Evolutionary conservation across 2,888 invertebrate genomes (phyloP), one percentile per base, ranked within the genome.

Genomic region (Chaitophorus viminalis): DNA sequence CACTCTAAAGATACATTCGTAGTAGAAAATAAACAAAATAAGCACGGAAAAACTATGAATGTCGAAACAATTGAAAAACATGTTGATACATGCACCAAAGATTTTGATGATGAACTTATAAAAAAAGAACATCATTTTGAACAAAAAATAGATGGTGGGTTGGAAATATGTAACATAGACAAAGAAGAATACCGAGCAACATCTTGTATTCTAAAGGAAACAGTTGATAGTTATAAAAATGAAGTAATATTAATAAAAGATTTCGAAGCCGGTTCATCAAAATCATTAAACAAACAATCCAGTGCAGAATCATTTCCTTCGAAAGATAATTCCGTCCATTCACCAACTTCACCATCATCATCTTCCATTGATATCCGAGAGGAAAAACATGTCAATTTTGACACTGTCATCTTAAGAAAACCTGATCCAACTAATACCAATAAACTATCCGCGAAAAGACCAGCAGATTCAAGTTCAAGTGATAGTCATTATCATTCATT

Each of bases 401-500:
- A 88, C 9, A 2, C 52, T 25, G 86, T 88, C 33, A 70, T 78
- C 5, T 46, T 88, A n/a, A 88, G 88, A 85, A 88, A 88, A 79
- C 9, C 83, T 25, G 74, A 84, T 81, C 75, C 81, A 33, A 46
- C 46, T 29, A 81, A 75, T 21, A 46, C 18, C 4, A 87, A 74
- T 65, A 87, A 87, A 65, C n/a, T 81, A 46, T 96, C 90, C 93
- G 95, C 39, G 97, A 87, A 87, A 87, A 79, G 65, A 74, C 87
- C 87, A 9, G 81, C 97, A 91, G 93, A 95, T 92, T 96, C 96
- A 0, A 97, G 97, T 92, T 97, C 96, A 25, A 96, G 97, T 29
- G 96, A 96, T 90, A 97, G 97, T 91, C 95, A 96, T 90, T 97
- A 97, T 91, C 96, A 96, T 89, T 97, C 97, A 89, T 96, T 96